Base-by-base conservation (phyloP, 64 coral and sea anemone genomes). In the Pocillopora verrucosa region DNA sequence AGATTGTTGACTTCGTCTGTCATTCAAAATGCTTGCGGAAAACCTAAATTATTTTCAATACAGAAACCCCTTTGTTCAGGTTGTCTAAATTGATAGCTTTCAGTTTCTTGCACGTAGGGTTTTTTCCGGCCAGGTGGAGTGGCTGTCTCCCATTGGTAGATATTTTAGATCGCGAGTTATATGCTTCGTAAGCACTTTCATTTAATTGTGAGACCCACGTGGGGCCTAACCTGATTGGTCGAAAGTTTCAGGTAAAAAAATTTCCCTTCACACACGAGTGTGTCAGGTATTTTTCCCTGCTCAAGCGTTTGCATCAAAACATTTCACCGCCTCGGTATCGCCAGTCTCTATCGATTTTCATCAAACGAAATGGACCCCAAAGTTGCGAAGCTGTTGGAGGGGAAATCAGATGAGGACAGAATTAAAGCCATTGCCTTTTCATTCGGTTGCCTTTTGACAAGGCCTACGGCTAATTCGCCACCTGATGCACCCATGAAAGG, bases 351-450 rank as follows among this genome's bases (percentile, higher is more conserved):
- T 57, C 20, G 13, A 34, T 5, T 56, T 16, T 38, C 41, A 4
- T 51, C 5, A 26, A 85, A 72, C 65, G 65, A 22, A 14, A 85
- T 85, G 82, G 64, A 85, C 72, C 82, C 82, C 9, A 85, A 56
- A 45, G 82, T 85, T 38, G 38, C 45, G 16, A 72, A 85, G 65
- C 82, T 72, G 9, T 85, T 85, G 7, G 82, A 85, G 5, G 82
- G 82, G 14, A 85, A 72, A 36, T 41, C 82, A 19, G 41, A 70
- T 3, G 38, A 72, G 0, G 17, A 15, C 34, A 85, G 57, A n/a
- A 57, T 51, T 24, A 63, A 85, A 67, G 82, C 82, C 12, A 85
- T 85, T 45, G 82, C 37, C 1, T 85, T 85, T 56, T 70, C 82
- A n/a, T 24, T 85, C 11, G 37, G 36, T 19, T 85, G 82, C 11